Base-by-base conservation (phyloP, 1,140 invertebrate genomes). In the Phenacoccus solenopsis region DNA sequence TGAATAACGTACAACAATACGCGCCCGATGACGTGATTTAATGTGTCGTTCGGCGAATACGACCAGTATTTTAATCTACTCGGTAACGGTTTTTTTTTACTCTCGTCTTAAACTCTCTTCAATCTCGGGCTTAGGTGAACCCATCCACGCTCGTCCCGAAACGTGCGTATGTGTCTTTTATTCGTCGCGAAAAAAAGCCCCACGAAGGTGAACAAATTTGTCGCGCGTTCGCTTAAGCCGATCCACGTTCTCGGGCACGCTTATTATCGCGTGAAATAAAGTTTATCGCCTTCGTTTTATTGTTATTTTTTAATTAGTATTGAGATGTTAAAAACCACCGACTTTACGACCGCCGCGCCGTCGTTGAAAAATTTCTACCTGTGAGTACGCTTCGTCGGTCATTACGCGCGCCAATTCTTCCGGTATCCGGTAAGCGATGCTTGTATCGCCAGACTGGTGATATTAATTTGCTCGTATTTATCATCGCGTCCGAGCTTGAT, bases 31-130 rank as follows among this genome's bases (percentile, higher is more conserved):
- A 64, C 59, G 59, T 64, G 59, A 64, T 64, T 64, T 64, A 64
- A 64, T 64, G 59, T 64, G 59, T 64, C 59, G 59, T 64, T 64
- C 59, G 59, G 22, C 59, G 59, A 64, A 64, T 27, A 64, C 22
- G 25, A n/a, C 9, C 9, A 64, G 25, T 64, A 64, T 64, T 64
- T 64, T 64, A 64, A 64, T 64, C 59, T 64, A 64, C 59, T 24
- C 25, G 22, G 59, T 64, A 64, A 64, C 59, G 59, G 59, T 64
- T 64, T 64, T 64, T 64, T 64, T 64, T 64, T 64, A 25, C 25
- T 64, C 38, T 49, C 38, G 20, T 49, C 38, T 49, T n/a, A n/a
- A n/a, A n/a, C n/a, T n/a, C n/a, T n/a, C n/a, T n/a, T n/a, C n/a
- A n/a, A n/a, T 10, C 38, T 49, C 38, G 38, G 13, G 5, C 5